phyloP scores from a whole-genome alignment of 1,140 invertebrate genomes.

The Eueides isabella region DNA sequence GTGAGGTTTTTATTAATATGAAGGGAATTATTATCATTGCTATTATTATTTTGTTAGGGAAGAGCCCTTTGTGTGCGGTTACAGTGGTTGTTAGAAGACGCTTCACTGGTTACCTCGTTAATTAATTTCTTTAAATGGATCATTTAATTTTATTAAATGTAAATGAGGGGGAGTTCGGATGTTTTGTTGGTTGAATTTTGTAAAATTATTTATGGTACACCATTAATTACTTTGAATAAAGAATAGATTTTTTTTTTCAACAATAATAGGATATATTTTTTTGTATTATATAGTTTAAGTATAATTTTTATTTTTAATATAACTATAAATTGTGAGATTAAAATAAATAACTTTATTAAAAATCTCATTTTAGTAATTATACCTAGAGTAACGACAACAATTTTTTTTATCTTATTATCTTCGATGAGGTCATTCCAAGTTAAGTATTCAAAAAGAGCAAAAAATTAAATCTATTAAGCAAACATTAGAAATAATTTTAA shows the following conservation, averaged over 20 bases:
- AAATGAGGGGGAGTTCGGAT: slow-evolving; percentile 72
- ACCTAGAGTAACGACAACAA: not conserved
- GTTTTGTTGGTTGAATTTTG: slow-evolving; percentile 44
- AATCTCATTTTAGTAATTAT: not conserved
- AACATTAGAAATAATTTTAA: not conserved
- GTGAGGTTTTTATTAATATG: slow-evolving; percentile 79
- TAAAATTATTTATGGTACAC: slow-evolving; percentile 53
- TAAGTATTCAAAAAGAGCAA: not conserved
- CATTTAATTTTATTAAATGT: slow-evolving; percentile 82
- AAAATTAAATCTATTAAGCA: not conserved
- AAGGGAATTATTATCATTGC: slow-evolving; percentile 71
- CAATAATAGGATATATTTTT: no score
- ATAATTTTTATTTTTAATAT: no score
- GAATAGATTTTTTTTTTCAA: not conserved
- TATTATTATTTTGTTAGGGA: slow-evolving; percentile 60
- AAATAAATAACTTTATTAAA: no score
- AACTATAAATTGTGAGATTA: no score
- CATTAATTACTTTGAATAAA: slow-evolving; percentile 38
- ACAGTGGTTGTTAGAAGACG: slow-evolving; percentile 66
- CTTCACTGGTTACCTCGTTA: slow-evolving; percentile 77
- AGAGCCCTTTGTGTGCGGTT: slow-evolving; percentile 51
- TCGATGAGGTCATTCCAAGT: not conserved
- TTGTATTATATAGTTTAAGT: no score
- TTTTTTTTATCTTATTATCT: not conserved
- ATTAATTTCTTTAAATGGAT: slow-evolving; percentile 81